Evolutionary conservation across 2,113 vertebrate species (phyloP).

Genomic region (Chlamydotis undulata): DNA sequence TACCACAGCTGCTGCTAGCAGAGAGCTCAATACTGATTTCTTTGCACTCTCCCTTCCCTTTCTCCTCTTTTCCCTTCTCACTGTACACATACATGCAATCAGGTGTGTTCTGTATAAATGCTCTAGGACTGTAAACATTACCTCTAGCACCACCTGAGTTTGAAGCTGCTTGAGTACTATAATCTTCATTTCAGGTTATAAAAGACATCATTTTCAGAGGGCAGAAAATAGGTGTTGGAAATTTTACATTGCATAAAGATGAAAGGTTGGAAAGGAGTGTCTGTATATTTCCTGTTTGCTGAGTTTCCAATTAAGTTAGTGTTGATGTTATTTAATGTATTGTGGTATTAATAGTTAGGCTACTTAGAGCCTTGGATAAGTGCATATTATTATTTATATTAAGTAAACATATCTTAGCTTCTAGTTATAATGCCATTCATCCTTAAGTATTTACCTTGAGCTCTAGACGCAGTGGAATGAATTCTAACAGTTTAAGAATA

Average conservation of each 20-base stretch:
- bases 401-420: not conserved
- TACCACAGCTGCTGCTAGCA: not conserved
- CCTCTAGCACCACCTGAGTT: not conserved
- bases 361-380: not conserved
- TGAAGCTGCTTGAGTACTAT: not conserved
- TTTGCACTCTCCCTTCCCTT: not conserved
- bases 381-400: not conserved
- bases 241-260: not conserved
- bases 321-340: not conserved
- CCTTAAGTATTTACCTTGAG: not conserved
- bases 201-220: not conserved
- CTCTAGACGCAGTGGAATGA: not conserved
- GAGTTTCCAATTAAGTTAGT: not conserved
- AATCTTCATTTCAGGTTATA: not conserved
- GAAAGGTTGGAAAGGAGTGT: not conserved
- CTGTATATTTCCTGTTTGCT: not conserved
- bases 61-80: not conserved
- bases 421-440: not conserved
- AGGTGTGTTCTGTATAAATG: not conserved
- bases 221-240: not conserved
- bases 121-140: not conserved
- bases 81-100: not conserved
- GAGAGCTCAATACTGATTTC: not conserved
- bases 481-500: not conserved
- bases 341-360: not conserved